Base-by-base conservation (phyloP, 1,140 invertebrate genomes). In the Drosophila navojoa region DNA sequence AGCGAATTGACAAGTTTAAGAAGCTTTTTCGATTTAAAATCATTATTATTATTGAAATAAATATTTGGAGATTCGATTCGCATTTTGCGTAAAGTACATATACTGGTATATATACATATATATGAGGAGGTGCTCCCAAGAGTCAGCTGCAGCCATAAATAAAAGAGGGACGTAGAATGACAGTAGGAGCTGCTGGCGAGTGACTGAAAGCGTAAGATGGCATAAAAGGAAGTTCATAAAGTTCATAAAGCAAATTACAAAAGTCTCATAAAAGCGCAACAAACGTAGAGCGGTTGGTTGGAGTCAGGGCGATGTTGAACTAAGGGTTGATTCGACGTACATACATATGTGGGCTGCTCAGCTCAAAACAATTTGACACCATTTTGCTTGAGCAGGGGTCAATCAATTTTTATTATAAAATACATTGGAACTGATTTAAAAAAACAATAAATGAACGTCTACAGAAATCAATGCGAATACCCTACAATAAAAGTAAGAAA, bases 381-480 rank as follows among this genome's bases (percentile, higher is more conserved):
- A 79, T 73, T 84, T 76, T 45, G 35, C 40, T 42, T 6, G 19
- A n/a, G 35, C 2, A 35, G 50, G 25, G 47, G 22, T 50, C 79
- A 87, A 87, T 86, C 79, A 87, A 82, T 86, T 85, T 85, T 87
- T 76, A 79, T 81, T 86, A 79, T 84, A 71, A 87, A 84, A 89
- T 79, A 79, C 84, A 79, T 89, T 84, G 84, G 84, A n/a, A 80
- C 79, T 89, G 87, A 84, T 84, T 89, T 87, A 87, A 80, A 79
- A 87, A 86, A 86, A 87, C 81, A 86, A 87, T 86, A 86, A 81
- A 86, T 78, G 84, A 25, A 35, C 61, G 62, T 82, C 71, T 55
- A 73, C 79, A 87, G 62, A 71, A 86, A 79, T 87, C 81, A 86
- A 87, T 76, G 58, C 38, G 42, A 27, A 77, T 64, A 76, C 64